phyloP scores from a whole-genome alignment of 2,113 vertebrate species.

The Stictonetta naevosa region DNA sequence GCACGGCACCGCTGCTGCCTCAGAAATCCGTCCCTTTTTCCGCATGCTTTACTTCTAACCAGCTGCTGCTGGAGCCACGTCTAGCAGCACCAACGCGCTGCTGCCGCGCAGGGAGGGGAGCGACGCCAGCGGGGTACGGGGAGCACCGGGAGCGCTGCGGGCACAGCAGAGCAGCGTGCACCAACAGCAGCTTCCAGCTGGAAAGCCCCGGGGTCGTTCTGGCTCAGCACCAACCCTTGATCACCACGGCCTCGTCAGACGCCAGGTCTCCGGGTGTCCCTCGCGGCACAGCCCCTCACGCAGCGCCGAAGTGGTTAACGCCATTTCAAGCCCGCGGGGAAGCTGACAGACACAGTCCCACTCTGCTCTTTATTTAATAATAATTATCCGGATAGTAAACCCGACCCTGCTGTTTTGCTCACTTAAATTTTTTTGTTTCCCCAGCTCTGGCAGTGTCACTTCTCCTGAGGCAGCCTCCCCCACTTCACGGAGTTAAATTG shows the following conservation, averaged over 20 bases:
- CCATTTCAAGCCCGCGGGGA: not conserved
- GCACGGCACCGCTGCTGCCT: not conserved
- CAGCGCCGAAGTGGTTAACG: constrained; percentile 10
- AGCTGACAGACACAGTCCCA: not conserved
- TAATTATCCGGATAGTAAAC: constrained; percentile 47
- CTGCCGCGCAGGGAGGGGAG: not conserved
- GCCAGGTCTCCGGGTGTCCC: not conserved
- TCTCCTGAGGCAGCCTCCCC: constrained; percentile 64
- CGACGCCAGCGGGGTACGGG: not conserved
- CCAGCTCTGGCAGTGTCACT: constrained; percentile 52
- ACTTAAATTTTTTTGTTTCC: constrained; percentile 51
- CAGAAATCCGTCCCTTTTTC: not conserved
- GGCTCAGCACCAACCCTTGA: not conserved
- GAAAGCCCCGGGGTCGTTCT: not conserved
- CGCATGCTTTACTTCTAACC: not conserved
- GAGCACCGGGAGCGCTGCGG: not conserved
- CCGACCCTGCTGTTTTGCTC: constrained; percentile 58
- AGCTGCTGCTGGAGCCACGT: not conserved
- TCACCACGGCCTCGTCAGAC: not conserved
- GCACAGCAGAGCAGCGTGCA: fast-evolving
- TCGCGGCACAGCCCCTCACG: not conserved
- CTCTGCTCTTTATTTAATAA: constrained; percentile 52
- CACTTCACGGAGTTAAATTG: constrained; percentile 66
- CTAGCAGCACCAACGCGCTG: not conserved
- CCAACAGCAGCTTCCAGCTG: not conserved